Percentiles rank a stretch among this genome's conserved stretches.
Conservation (phyloP, 2,888 invertebrate species). For the Coronaproctus castanopsis region DNA sequence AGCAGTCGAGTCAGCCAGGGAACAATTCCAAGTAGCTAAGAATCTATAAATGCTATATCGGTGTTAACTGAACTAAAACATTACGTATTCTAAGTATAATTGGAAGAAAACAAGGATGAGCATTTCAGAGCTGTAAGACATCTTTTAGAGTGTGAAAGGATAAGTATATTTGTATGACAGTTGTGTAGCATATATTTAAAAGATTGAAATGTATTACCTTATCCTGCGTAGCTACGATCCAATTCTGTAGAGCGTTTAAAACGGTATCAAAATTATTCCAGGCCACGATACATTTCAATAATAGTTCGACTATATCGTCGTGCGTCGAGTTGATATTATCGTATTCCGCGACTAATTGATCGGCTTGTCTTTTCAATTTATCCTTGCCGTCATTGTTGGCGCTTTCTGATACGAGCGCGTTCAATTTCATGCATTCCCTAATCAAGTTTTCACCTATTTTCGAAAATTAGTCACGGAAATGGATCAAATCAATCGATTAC, state of each 20-base stretch:
- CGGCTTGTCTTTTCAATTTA: conserved; percentile 55
- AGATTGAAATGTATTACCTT: too few species aligned
- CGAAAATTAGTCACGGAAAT: neutral
- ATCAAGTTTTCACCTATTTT: conserved; percentile 10
- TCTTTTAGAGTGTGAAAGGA: too few species aligned
- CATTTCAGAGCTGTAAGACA: too few species aligned
- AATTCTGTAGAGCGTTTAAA: conserved; percentile 48
- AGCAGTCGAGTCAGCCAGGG: too few species aligned
- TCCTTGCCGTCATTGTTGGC: conserved; percentile 71
- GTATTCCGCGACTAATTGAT: conserved; percentile 61
- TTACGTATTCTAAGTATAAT: too few species aligned
- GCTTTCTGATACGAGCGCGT: conserved; percentile 50
- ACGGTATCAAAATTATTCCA: conserved; percentile 64
- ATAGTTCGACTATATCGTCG: conserved; percentile 50
- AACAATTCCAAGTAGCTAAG: too few species aligned
- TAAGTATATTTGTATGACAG: too few species aligned
- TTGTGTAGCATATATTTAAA: too few species aligned
- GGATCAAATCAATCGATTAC: neutral
- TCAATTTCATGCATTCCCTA: conserved; percentile 36
- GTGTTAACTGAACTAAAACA: too few species aligned
- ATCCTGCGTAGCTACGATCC: too few species aligned
- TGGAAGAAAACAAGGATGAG: too few species aligned
- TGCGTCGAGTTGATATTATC: conserved; percentile 55
- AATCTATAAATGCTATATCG: too few species aligned
- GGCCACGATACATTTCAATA: conserved; percentile 52